Base-by-base conservation (phyloP, 53 echinoderm and acorn worm species). In the Actinopyga echinites region DNA sequence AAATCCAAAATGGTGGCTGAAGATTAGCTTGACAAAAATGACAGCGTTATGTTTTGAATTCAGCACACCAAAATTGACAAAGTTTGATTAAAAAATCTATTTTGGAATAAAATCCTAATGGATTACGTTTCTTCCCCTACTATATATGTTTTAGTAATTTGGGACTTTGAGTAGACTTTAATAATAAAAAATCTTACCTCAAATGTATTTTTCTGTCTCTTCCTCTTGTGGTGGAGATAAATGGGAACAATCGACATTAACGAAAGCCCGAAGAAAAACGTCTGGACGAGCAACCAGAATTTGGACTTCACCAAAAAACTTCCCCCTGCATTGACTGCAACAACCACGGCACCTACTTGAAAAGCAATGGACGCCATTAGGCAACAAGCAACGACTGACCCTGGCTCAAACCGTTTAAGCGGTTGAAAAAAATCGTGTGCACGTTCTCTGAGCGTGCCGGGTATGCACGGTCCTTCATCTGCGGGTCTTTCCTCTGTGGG, bases 321-420 rank as follows among this genome's bases (percentile, higher is more conserved):
- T 12, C 13, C 30, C 5, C 77, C 56, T 30, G 77, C 55, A 49
- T 31, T 55, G 3, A 54, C 33, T 21, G 54, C 56, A 29, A 77
- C 77, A 7, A 54, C 77, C 7, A 54, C 56, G 24, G n/a, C 20
- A 6, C 77, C 77, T 3, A 77, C 3, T 33, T 77, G 77, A 19
- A 77, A 77, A 4, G 77, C 55, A 19, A 77, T 28, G 7, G 77
- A 45, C 15, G 77, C 31, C 77, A 77, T 54, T 31, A 77, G 31
- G 21, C 77, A 54, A 31, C 55, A 54, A 30, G 31, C 56, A 13
- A 77, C 77, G 7, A 77, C 77, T 19, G 77, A 4, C 26, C 54
- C 56, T 25, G 77, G 77, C 32, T 52, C 23, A 56, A 77, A 77
- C 32, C 32, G 31, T 30, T 30, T 20, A 5, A 77, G 20, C 49